Evolutionary conservation across 1,140 invertebrate genomes (phyloP), one percentile per base, ranked within the genome.

Genomic region (Aricia agestis): DNA sequence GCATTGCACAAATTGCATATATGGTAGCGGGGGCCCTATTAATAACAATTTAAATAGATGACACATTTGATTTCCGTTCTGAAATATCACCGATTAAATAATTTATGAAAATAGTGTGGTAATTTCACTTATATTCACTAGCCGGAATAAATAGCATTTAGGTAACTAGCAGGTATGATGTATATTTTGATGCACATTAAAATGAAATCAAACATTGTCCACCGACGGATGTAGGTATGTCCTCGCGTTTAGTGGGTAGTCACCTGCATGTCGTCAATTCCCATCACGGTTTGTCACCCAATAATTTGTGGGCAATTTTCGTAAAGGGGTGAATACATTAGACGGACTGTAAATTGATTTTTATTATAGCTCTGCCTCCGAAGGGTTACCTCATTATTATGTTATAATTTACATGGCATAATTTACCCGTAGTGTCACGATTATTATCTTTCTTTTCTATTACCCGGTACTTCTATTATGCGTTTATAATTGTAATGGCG

Each of bases 311-410:
- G 18, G 7, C 59, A 63, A 63, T 19, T 63, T 63, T 63, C 3
- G 59, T 19, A 63, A 76, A 82, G 73, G 77, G 77, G 74, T 80
- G 74, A 19, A 63, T 63, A 63, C 59, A 63, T 63, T 63, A 63
- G 59, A 25, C 10, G 59, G 18, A 17, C 71, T 70, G 76, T 74
- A 84, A 88, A 88, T 88, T 86, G 86, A 88, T 80, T 88, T 84
- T 84, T 82, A 86, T 88, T 88, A 85, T 81, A 77, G 73, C 74
- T 76, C 79, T 67, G 72, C 71, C 70, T 74, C 70, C 59, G 52
- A 77, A 79, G 78, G 81, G 79, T 80, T 81, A 74, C 11, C 66
- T 74, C 68, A 73, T 76, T 72, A 78, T 73, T 58, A 72, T 36
- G 69, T 52, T 63, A 61, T 70, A 75, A 75, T 72, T 75, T 72